Conservation (phyloP, 2,797 vertebrate species). For the Paramormyrops hopkinsi region DNA sequence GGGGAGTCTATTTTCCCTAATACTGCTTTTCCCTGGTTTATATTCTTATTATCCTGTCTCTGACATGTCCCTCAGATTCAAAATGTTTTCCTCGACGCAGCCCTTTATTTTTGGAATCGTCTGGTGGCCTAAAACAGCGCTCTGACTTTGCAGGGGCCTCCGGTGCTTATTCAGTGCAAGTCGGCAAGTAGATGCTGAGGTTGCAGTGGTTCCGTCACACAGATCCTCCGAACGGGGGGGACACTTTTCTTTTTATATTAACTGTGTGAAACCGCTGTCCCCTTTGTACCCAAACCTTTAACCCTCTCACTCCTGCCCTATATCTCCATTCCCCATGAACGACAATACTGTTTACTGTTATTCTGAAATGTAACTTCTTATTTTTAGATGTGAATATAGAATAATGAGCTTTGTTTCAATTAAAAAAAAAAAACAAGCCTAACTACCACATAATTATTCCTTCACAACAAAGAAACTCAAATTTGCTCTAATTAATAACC, state of each 20-base stretch:
- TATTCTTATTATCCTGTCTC: conserved; percentile 31
- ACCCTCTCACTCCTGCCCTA: background rate
- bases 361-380: background rate
- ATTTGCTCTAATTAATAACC: background rate
- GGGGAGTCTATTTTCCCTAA: conserved; percentile 36
- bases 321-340: background rate
- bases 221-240: background rate
- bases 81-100: conserved; percentile 49
- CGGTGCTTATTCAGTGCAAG: conserved; percentile 2
- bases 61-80: conserved; percentile 27
- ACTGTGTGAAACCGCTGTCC: background rate
- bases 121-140: conserved; percentile 58
- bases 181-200: conserved; percentile 13
- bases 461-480: conserved; percentile 1
- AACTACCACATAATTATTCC: background rate
- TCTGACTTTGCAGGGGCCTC: background rate
- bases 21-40: conserved; percentile 40
- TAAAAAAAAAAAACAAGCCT: background rate
- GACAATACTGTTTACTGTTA: background rate
- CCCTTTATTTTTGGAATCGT: conserved; percentile 52
- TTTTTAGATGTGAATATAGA: background rate
- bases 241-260: background rate
- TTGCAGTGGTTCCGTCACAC: background rate
- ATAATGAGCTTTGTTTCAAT: background rate
- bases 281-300: background rate